These are phyloP conservation scores for Pseudococcus viburni DNA, from an alignment of 2,888 invertebrate genomes.

Conservation along the genomic window DNA sequence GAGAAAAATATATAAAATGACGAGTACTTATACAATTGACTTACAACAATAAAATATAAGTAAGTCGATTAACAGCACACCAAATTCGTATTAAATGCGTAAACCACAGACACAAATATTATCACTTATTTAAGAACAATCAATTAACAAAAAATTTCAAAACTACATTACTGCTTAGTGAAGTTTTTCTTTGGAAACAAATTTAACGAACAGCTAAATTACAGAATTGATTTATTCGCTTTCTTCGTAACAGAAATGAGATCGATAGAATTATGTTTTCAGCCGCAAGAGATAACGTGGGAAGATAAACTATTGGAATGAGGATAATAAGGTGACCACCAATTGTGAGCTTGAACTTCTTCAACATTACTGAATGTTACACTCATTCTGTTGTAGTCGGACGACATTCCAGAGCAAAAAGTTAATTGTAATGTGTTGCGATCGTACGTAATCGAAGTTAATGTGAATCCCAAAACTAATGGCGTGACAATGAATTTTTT, in stretches of 20 bases:
- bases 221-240: neutral
- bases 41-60: slow-evolving; percentile 12
- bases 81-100: slow-evolving; percentile 40
- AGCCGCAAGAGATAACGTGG: neutral
- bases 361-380: slow-evolving; percentile 74
- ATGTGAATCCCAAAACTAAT: slow-evolving; percentile 63
- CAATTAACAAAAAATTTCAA: slow-evolving; percentile 30
- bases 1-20: neutral
- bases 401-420: slow-evolving; percentile 73
- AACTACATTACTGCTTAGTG: neutral
- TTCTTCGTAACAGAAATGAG: slow-evolving; percentile 46
- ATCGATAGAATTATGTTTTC: slow-evolving; percentile 23
- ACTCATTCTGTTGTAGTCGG: slow-evolving; percentile 70
- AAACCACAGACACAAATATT: slow-evolving; percentile 42
- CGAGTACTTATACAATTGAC: neutral
- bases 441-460: slow-evolving; percentile 64
- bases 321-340: slow-evolving; percentile 79
- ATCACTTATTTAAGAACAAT: slow-evolving; percentile 26
- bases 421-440: slow-evolving; percentile 72
- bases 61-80: slow-evolving; percentile 30
- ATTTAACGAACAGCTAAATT: neutral
- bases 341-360: slow-evolving; percentile 76
- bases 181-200: neutral
- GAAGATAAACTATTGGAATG: slow-evolving; percentile 69
- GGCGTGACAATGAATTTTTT: slow-evolving; percentile 61